A percentile compares a stretch with the other conserved stretches of the same genome.
Evolutionary conservation across 2,113 vertebrate species (phyloP).

Genomic region (Maccullochella peelii): DNA sequence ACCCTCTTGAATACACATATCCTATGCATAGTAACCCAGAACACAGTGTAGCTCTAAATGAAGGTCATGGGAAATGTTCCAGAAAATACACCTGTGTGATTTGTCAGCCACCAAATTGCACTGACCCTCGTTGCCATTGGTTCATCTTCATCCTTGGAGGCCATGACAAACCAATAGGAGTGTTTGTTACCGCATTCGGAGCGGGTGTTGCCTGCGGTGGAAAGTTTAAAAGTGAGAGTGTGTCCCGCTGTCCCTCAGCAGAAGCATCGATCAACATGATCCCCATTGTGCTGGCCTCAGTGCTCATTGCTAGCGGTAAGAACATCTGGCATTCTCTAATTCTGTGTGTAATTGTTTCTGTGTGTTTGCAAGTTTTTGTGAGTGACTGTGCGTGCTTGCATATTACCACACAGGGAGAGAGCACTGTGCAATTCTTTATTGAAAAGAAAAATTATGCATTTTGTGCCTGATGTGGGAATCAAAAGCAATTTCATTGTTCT

Average conservation of each 20-base stretch:
- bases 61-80: constrained; percentile 78
- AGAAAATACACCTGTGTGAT: constrained; percentile 71
- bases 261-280: constrained; percentile 84
- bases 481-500: not conserved
- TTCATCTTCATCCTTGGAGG: constrained; percentile 9
- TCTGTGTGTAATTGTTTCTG: constrained; percentile 62
- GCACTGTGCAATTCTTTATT: not conserved
- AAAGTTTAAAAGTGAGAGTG: constrained; percentile 75
- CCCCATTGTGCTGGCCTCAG: constrained; percentile 82
- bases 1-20: not conserved
- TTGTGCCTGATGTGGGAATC: constrained; percentile 15
- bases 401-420: constrained; percentile 8
- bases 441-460: constrained; percentile 7
- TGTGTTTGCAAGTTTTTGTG: constrained; percentile 20
- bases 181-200: constrained; percentile 17
- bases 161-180: constrained; percentile 61
- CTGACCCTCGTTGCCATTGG: constrained; percentile 59
- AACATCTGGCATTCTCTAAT: constrained; percentile 70
- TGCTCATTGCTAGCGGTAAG: constrained; percentile 86
- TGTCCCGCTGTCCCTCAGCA: constrained; percentile 62
- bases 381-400: not conserved
- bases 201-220: constrained; percentile 53
- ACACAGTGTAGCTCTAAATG: not conserved
- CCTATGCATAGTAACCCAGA: not conserved
- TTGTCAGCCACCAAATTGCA: not conserved